Percentiles rank a stretch among this genome's conserved stretches.
Evolutionary conservation across 2,888 invertebrate species (phyloP).

Genomic region (Augochlorella aurata): DNA sequence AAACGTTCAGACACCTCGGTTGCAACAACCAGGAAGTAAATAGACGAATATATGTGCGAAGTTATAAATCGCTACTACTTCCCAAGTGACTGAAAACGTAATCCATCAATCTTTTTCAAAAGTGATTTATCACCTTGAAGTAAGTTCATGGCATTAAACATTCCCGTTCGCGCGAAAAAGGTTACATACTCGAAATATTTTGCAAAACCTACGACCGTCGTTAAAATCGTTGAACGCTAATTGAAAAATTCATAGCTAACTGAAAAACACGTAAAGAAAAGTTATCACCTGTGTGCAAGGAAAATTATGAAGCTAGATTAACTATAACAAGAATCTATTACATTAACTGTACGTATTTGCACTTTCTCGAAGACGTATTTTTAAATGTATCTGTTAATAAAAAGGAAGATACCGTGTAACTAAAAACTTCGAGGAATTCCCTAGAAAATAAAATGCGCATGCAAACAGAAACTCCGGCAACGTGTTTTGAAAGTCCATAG

Average conservation of each 20-base stretch:
- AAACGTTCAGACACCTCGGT: neutral
- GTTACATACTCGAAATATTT: too few relatives aligned
- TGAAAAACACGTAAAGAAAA: neutral
- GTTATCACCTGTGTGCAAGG: too few relatives aligned
- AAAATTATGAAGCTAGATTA: too few relatives aligned
- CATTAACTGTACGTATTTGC: too few relatives aligned
- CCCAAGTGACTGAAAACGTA: neutral
- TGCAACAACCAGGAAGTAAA: neutral
- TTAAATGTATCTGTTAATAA: neutral
- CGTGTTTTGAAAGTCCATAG: too few relatives aligned
- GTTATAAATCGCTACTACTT: neutral
- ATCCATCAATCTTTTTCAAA: neutral
- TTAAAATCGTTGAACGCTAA: neutral
- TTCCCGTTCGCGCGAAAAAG: too few relatives aligned
- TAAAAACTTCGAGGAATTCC: neutral
- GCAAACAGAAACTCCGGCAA: too few relatives aligned
- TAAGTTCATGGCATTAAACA: too few relatives aligned
- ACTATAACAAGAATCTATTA: too few relatives aligned
- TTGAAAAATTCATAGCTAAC: neutral
- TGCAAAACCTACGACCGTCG: neutral
- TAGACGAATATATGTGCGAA: too few relatives aligned
- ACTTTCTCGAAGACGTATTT: neutral
- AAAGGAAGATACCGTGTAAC: neutral
- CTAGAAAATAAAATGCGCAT: neutral
- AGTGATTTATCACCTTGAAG: neutral